phyloP scores from a whole-genome alignment of 2,113 vertebrate genomes.

The Nipponia nippon region DNA sequence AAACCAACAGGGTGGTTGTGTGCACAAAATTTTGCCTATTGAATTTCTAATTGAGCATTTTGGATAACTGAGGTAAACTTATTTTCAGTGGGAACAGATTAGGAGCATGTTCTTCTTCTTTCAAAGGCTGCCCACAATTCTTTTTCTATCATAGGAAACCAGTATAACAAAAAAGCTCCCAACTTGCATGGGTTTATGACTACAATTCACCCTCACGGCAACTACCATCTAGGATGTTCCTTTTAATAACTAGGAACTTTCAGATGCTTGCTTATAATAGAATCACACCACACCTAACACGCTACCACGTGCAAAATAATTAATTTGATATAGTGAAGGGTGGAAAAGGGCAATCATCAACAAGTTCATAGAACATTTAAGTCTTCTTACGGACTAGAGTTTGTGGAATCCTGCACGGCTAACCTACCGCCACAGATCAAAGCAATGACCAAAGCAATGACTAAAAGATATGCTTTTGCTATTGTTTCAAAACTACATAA shows the following conservation, averaged over 20 bases:
- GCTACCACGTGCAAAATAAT: background rate
- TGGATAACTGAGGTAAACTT: background rate
- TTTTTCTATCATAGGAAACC: background rate
- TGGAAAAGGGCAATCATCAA: background rate
- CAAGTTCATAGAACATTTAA: background rate
- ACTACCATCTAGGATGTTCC: background rate
- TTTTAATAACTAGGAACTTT: background rate
- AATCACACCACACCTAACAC: background rate
- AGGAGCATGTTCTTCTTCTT: background rate
- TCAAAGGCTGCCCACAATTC: background rate
- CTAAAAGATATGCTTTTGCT: background rate
- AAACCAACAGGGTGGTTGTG: background rate
- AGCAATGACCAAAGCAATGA: background rate
- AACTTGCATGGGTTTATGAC: fast-evolving
- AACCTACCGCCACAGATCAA: background rate
- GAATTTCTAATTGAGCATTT: background rate
- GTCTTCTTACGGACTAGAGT: background rate
- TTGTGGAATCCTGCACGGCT: background rate
- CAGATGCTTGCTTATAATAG: background rate
- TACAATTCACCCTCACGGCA: background rate
- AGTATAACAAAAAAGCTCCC: background rate
- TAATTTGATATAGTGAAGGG: background rate
- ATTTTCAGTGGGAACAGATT: background rate
- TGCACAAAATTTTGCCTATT: background rate
- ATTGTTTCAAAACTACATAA: background rate